Evolutionary conservation across 53 echinoderm and acorn worm genomes (phyloP).

Genomic region (Stichopus horrens): DNA sequence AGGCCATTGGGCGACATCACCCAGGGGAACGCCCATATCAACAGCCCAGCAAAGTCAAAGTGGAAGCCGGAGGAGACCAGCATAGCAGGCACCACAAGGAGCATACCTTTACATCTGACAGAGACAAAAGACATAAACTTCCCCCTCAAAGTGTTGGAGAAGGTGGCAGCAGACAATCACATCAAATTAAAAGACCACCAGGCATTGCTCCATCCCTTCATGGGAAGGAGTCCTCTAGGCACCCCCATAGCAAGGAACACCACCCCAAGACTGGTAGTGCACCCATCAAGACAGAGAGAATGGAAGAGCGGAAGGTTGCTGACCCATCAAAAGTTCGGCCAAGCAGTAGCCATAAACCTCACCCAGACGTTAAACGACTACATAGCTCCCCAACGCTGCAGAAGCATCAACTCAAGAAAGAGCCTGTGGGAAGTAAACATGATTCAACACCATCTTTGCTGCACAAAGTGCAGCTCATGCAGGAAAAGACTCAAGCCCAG

Average conservation of each 20-base stretch:
- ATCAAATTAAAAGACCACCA: not conserved
- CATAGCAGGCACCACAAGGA: slow-evolving; percentile 16
- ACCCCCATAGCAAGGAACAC: slow-evolving; percentile 1
- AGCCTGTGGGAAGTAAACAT: slow-evolving; percentile 1
- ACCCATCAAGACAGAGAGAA: slow-evolving; percentile 18
- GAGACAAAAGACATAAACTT: slow-evolving; percentile 28
- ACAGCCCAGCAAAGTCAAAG: slow-evolving; percentile 44
- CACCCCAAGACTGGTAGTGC: not conserved
- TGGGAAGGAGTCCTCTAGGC: slow-evolving; percentile 13
- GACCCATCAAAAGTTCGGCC: slow-evolving; percentile 18
- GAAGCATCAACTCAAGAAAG: slow-evolving; percentile 36
- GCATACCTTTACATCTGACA: not conserved
- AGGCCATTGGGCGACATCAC: not conserved
- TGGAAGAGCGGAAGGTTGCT: slow-evolving; percentile 9
- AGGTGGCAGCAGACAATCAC: slow-evolving; percentile 4
- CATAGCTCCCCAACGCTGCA: slow-evolving; percentile 39
- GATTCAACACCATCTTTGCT: not conserved
- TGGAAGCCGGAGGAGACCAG: slow-evolving; percentile 39
- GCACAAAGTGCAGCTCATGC: slow-evolving; percentile 37
- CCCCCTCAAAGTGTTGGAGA: not conserved
- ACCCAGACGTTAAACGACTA: slow-evolving; percentile 45
- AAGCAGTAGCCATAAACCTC: slow-evolving; percentile 37
- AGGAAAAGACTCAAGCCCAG: slow-evolving; percentile 43
- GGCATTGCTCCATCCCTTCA: not conserved
- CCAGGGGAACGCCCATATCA: slow-evolving; percentile 21